Conservation (phyloP, 2,888 invertebrate species). For the Azorinus chamasolen region DNA sequence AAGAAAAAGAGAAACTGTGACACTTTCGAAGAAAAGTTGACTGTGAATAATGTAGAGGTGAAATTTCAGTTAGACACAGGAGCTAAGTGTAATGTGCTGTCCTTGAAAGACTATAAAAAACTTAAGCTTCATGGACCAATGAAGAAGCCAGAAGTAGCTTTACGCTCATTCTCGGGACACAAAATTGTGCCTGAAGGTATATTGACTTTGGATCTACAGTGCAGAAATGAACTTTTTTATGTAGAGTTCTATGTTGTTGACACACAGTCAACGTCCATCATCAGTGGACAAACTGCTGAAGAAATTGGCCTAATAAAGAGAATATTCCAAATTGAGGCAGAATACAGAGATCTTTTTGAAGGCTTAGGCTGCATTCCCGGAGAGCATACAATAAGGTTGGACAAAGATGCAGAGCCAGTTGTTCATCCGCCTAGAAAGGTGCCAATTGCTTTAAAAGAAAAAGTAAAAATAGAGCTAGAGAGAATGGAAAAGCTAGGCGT, state of each 20-base stretch:
- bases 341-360: constrained; percentile 15
- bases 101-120: not conserved
- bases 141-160: constrained; percentile 1
- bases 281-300: constrained; percentile 13
- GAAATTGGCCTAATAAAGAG: constrained; percentile 2
- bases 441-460: constrained; percentile 41
- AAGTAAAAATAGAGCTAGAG: constrained; percentile 46
- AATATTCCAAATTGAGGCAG: not conserved
- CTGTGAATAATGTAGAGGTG: too few relatives aligned
- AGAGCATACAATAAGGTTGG: constrained; percentile 20
- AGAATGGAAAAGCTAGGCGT: constrained; percentile 35
- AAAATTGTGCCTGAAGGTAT: not conserved
- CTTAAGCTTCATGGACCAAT: not conserved
- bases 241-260: too few relatives aligned
- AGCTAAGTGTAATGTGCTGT: constrained; percentile 9
- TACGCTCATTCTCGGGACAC: constrained; percentile 3
- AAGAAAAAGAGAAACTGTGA: constrained; percentile 12
- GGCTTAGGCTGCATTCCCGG: constrained; percentile 38
- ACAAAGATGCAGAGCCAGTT: constrained; percentile 30
- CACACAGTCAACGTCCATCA: not conserved
- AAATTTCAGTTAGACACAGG: not conserved
- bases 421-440: constrained; percentile 44
- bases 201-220: not conserved
- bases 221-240: too few relatives aligned
- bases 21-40: constrained; percentile 13